Percentiles rank a stretch among this genome's conserved stretches.
These are phyloP conservation scores for Oedothorax gibbosus DNA, from an alignment of 1,140 invertebrate species.

Conservation along the genomic window DNA sequence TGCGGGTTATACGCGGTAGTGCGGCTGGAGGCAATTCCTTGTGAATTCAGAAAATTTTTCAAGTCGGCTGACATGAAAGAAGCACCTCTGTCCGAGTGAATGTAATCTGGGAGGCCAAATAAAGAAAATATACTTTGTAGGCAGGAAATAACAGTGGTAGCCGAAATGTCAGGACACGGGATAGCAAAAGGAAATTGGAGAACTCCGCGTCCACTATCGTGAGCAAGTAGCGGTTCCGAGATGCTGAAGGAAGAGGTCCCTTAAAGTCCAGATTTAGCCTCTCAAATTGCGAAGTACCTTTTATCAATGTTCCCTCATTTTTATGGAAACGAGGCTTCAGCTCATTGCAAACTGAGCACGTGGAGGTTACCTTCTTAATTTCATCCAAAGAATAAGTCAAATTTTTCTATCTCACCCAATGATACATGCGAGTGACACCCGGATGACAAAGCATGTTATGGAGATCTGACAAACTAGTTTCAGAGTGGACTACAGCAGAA, in stretches of 20 bases:
- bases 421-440: constrained; percentile 62
- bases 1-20: constrained; percentile 60
- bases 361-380: not conserved
- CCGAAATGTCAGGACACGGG: constrained; percentile 1
- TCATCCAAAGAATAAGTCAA: constrained; percentile 62
- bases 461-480: constrained; percentile 16
- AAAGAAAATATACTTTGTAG: constrained; percentile 4
- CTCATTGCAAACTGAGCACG: constrained; percentile 54
- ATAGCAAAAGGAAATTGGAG: constrained; percentile 65
- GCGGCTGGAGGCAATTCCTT: constrained; percentile 57
- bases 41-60: constrained; percentile 33
- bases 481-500: not conserved
- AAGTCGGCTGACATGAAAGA: constrained; percentile 63
- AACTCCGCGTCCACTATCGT: constrained; percentile 66
- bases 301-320: constrained; percentile 59
- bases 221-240: constrained; percentile 63
- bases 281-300: constrained; percentile 63
- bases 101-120: not conserved
- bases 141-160: not conserved
- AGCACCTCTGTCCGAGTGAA: constrained; percentile 62
- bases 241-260: constrained; percentile 65
- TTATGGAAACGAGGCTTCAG: constrained; percentile 61
- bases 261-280: constrained; percentile 63
- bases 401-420: constrained; percentile 62
- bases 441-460: constrained; percentile 64